phyloP scores from a whole-genome alignment of 2,797 vertebrate genomes.

The Harpagifer antarcticus region DNA sequence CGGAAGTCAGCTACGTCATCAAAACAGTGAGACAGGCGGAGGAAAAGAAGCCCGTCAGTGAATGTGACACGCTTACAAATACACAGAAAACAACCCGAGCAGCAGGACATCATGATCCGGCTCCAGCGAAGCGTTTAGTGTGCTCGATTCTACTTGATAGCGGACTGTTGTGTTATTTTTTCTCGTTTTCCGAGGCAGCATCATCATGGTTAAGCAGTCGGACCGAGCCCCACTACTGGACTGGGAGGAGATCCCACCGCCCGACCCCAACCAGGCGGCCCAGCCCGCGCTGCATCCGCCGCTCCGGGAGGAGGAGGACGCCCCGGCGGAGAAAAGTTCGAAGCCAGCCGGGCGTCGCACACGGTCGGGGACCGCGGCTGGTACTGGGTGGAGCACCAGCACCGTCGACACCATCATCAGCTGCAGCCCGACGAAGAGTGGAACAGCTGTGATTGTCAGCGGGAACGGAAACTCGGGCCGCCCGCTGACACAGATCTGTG shows the following conservation, averaged over 20 bases:
- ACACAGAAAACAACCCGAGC: constrained; percentile 58
- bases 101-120: constrained; percentile 65
- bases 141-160: neutral
- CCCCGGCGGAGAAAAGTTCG: constrained; percentile 65
- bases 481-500: constrained; percentile 51
- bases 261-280: constrained; percentile 77
- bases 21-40: constrained; percentile 79
- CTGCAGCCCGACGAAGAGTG: constrained; percentile 49
- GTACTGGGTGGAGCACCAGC: constrained; percentile 57
- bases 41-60: constrained; percentile 53
- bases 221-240: constrained; percentile 95
- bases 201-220: constrained; percentile 90
- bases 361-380: constrained; percentile 54
- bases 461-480: constrained; percentile 71
- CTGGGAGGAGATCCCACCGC: constrained; percentile 93
- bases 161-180: constrained; percentile 19
- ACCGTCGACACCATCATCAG: constrained; percentile 31
- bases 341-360: constrained; percentile 58
- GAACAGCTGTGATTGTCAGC: constrained; percentile 73
- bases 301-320: constrained; percentile 56
- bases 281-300: constrained; percentile 19
- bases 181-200: constrained; percentile 31
- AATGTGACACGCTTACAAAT: constrained; percentile 83
- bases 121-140: constrained; percentile 34
- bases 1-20: constrained; percentile 86